Evolutionary conservation across 2,888 invertebrate genomes (phyloP), one percentile per base, ranked within the genome.

Genomic region (Strigamia maritima): DNA sequence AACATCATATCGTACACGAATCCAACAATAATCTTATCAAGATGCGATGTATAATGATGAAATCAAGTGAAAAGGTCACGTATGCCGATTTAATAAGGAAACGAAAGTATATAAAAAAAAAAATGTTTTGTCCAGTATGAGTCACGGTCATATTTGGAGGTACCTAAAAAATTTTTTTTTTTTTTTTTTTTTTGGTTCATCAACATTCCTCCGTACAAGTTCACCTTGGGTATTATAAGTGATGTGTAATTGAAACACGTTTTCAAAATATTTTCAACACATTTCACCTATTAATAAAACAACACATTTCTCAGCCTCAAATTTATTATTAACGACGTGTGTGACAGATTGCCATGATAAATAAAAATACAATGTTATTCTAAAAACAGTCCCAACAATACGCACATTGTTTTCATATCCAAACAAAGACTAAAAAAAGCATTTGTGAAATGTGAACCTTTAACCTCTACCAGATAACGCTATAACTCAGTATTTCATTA

Each of bases 171-270:
- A 7, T 19, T 49, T 19, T 49, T 49, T 49, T 49, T 49, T 35
- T 35, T 3, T 44, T 10, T 44, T 44, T 44, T 44, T 60, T 60
- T 24, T 19, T 24, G 24, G 60, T 60, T 19, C 19, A 60, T 19
- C 60, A 60, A 60, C 60, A 60, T 60, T 60, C 60, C 60, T 60
- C 19, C 19, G 60, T 60, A 60, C 60, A 60, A 19, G 60, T 60
- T 60, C 60, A 60, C 60, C 60, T 60, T 60, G 60, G 24, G 14
- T 60, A 60, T 24, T 60, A 60, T 60, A 60, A 60, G 60, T 60
- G 60, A 60, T 60, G 60, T 44, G 44, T 44, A 60, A 60, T 24
- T 24, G 24, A 60, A 60, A 60, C 44, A 44, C 44, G 44, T 44
- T 44, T 60, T 60, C 60, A 19, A 60, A 60, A 60, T 60, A 60